phyloP scores from a whole-genome alignment of 2,797 vertebrate genomes.

The Tapirus indicus region DNA sequence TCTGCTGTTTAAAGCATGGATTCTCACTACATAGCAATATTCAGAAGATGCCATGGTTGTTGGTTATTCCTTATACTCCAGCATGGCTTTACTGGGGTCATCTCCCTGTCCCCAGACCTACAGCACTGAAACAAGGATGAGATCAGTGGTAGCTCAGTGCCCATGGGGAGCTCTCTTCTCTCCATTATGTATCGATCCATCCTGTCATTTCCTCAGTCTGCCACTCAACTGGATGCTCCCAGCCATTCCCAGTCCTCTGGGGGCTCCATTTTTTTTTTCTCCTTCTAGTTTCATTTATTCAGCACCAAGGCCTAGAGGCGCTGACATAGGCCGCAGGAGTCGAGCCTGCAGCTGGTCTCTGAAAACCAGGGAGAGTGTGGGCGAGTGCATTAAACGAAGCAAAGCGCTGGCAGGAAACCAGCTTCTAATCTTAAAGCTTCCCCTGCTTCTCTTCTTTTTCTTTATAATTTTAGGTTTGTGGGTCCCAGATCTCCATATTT shows the following conservation, averaged over 20 bases:
- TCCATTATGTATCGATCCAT: neutral
- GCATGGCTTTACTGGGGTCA: neutral
- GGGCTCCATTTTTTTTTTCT: neutral
- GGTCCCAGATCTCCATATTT: slow-evolving; percentile 24
- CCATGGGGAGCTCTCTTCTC: slow-evolving; percentile 17
- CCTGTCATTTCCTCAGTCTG: neutral
- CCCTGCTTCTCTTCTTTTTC: slow-evolving; percentile 46
- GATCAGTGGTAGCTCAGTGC: neutral
- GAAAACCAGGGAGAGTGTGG: slow-evolving; percentile 40
- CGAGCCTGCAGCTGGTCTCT: slow-evolving; percentile 55
- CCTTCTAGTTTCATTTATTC: slow-evolving; percentile 44
- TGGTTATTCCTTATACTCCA: neutral
- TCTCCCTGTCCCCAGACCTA: neutral
- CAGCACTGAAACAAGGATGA: neutral
- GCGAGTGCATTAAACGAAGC: slow-evolving; percentile 23
- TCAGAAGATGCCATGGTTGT: neutral
- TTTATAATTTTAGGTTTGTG: slow-evolving; percentile 54
- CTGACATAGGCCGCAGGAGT: neutral
- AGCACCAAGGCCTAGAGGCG: neutral
- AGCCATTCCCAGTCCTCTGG: neutral
- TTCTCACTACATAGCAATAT: neutral
- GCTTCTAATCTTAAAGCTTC: slow-evolving; percentile 32
- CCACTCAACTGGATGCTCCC: slow-evolving; percentile 17
- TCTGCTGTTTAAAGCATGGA: neutral
- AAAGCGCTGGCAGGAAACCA: slow-evolving; percentile 49